Evolutionary conservation across 2,113 vertebrate species (phyloP).

Genomic region (Pachycephala philippinensis): DNA sequence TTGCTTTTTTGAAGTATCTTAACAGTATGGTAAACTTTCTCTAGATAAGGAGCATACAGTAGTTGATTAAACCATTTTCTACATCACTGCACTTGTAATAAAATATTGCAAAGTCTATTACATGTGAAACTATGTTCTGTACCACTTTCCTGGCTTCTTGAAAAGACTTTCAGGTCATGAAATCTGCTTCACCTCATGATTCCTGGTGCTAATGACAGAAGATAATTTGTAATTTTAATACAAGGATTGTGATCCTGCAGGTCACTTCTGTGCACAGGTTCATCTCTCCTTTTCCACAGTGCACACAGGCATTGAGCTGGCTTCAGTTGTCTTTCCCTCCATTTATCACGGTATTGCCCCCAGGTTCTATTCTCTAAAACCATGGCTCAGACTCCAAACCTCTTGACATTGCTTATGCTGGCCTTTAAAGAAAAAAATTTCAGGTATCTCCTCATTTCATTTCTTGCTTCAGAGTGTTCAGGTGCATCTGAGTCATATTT

Average conservation of each 20-base stretch:
- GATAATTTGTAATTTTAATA: background rate
- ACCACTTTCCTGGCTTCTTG: background rate
- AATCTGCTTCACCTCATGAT: background rate
- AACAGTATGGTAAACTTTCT: background rate
- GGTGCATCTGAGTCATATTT: background rate
- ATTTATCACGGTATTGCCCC: background rate
- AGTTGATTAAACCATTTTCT: background rate
- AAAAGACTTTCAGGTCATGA: background rate
- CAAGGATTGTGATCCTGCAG: background rate
- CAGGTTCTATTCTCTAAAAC: background rate
- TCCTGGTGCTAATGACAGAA: background rate
- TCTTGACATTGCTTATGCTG: background rate
- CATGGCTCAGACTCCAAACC: background rate
- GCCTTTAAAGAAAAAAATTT: background rate
- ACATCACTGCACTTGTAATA: background rate
- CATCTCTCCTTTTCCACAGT: background rate
- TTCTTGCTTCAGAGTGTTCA: background rate
- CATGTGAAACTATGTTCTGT: background rate
- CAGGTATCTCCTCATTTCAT: background rate
- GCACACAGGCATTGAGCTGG: fast-evolving
- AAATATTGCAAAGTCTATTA: background rate
- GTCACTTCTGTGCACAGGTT: background rate
- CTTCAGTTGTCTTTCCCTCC: background rate
- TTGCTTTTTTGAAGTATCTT: background rate
- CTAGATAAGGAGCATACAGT: background rate